phyloP scores from a whole-genome alignment of 2,888 invertebrate genomes.

The Incurvaria masculella region DNA sequence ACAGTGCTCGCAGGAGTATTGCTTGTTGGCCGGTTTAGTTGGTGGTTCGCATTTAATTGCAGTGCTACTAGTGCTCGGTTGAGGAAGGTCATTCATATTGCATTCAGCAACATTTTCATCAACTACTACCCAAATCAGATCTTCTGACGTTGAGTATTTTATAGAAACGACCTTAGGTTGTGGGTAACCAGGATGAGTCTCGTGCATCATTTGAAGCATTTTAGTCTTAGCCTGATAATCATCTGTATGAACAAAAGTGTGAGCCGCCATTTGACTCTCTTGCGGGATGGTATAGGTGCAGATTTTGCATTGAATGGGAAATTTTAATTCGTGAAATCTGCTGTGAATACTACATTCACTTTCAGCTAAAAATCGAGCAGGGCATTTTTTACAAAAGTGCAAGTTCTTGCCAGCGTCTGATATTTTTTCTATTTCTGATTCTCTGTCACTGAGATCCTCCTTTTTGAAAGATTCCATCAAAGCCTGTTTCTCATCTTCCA shows the following conservation, averaged over 20 bases:
- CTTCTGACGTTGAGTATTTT: slow-evolving; percentile 28
- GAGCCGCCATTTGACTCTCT: slow-evolving; percentile 64
- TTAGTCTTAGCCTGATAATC: slow-evolving; percentile 78
- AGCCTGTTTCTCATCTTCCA: slow-evolving; percentile 35
- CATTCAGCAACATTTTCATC: slow-evolving; percentile 24
- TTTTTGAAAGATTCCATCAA: slow-evolving; percentile 23
- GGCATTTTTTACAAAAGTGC: slow-evolving; percentile 78
- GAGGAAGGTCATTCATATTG: slow-evolving; percentile 1
- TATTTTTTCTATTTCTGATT: slow-evolving; percentile 34
- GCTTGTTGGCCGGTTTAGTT: slow-evolving; percentile 33
- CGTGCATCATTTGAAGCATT: slow-evolving; percentile 63
- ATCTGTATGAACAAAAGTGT: slow-evolving; percentile 69
- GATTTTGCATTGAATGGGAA: slow-evolving; percentile 67
- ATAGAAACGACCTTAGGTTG: slow-evolving; percentile 58
- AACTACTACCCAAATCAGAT: slow-evolving; percentile 45
- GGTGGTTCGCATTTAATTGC: slow-evolving; percentile 31
- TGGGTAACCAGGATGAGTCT: slow-evolving; percentile 60
- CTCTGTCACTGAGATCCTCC: slow-evolving; percentile 25
- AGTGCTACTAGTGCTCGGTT: slow-evolving; percentile 20
- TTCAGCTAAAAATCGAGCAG: slow-evolving; percentile 76
- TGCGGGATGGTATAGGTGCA: slow-evolving; percentile 77
- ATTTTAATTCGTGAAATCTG: slow-evolving; percentile 63
- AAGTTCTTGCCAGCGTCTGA: slow-evolving; percentile 34
- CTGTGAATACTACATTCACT: slow-evolving; percentile 71
- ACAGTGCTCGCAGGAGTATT: slow-evolving; percentile 60